These are phyloP conservation scores for Tupaia chinensis DNA, from an alignment of 2,113 vertebrate genomes.

Conservation along the genomic window DNA sequence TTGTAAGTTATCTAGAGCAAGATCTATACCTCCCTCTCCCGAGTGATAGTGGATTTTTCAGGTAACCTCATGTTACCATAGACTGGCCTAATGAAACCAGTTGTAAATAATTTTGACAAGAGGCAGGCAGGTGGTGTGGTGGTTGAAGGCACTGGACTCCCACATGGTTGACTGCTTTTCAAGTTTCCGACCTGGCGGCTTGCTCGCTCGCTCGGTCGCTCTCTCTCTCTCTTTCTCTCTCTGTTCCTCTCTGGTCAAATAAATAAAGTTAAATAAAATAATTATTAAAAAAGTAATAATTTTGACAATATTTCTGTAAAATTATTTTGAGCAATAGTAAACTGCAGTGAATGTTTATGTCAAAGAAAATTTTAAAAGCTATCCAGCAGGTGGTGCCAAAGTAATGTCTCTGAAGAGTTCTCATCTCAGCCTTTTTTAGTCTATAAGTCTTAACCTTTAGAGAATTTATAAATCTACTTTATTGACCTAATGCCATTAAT, in stretches of 20 bases:
- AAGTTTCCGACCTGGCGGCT: no score
- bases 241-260: no score
- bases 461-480: not conserved
- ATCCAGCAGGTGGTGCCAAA: constrained; percentile 70
- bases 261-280: no score
- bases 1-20: not conserved
- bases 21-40: not conserved
- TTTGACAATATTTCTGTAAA: constrained; percentile 6
- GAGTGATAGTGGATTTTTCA: not conserved
- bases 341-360: not conserved
- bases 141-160: no score
- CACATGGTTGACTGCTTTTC: no score
- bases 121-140: no score
- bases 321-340: not conserved
- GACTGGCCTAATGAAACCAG: not conserved
- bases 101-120: not conserved
- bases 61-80: not conserved
- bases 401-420: not conserved
- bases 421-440: not conserved
- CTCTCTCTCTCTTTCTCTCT: no score
- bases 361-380: not conserved
- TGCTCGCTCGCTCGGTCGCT: no score
- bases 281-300: not conserved
- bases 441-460: constrained; percentile 34
- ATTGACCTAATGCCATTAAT: not conserved